Conservation (phyloP, 2,113 vertebrate species). For the Perognathus longimembris region DNA sequence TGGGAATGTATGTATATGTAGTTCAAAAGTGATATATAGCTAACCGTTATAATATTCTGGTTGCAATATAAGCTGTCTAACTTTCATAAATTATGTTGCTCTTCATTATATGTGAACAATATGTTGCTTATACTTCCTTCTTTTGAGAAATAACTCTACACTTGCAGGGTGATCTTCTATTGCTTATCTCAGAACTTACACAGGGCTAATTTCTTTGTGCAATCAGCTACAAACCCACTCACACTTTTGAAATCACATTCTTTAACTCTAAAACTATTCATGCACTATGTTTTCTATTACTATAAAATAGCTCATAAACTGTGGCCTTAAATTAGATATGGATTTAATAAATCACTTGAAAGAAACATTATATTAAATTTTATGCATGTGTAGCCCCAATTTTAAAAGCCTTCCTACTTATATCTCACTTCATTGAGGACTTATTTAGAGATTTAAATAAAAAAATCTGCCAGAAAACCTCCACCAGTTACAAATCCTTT, state of each 20-base stretch:
- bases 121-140: slow-evolving; percentile 33
- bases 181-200: slow-evolving; percentile 34
- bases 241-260: slow-evolving; percentile 65
- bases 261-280: slow-evolving; percentile 65
- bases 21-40: neutral
- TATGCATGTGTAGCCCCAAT: neutral
- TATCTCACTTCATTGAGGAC: neutral
- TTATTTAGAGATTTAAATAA: slow-evolving; percentile 18
- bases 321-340: slow-evolving; percentile 61
- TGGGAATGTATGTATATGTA: neutral
- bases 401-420: slow-evolving; percentile 1
- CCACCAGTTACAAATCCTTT: neutral
- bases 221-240: slow-evolving; percentile 57
- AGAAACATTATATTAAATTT: slow-evolving; percentile 64
- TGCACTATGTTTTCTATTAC: slow-evolving; percentile 67
- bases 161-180: neutral
- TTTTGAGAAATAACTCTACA: slow-evolving; percentile 39
- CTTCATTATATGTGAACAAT: slow-evolving; percentile 42
- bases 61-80: slow-evolving; percentile 30
- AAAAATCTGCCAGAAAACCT: neutral
- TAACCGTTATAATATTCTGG: slow-evolving; percentile 31
- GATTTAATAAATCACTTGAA: slow-evolving; percentile 69
- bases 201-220: slow-evolving; percentile 55
- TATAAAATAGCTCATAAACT: slow-evolving; percentile 72
- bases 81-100: slow-evolving; percentile 30